phyloP scores from a whole-genome alignment of 1,140 invertebrate genomes.

The Meloidogyne hapla region DNA sequence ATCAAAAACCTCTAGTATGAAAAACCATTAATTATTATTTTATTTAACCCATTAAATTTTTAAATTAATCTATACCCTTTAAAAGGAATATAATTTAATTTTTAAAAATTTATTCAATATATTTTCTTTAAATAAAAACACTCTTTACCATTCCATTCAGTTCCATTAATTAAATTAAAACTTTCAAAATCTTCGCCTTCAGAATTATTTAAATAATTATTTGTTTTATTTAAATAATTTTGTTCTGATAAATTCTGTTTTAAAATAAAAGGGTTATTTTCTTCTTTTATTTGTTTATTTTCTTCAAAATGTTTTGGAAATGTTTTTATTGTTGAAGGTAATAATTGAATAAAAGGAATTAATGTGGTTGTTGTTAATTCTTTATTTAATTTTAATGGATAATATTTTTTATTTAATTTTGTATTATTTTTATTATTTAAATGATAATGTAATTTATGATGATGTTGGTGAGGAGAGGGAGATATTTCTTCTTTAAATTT shows the following conservation, averaged over 20 bases:
- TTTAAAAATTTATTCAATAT: no score
- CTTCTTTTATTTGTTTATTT: no score
- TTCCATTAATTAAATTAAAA: background rate
- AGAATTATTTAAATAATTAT: background rate
- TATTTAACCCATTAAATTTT: no score
- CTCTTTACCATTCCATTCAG: background rate
- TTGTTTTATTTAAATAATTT: background rate
- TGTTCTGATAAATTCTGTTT: background rate
- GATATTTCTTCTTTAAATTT: background rate
- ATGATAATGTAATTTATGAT: background rate
- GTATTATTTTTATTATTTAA: background rate
- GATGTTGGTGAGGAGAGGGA: background rate
- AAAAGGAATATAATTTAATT: no score
- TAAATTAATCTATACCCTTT: no score
- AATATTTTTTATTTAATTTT: conserved; percentile 5
- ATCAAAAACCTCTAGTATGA: no score
- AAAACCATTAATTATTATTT: no score
- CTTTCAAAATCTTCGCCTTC: background rate
- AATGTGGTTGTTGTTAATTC: background rate
- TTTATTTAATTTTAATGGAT: background rate
- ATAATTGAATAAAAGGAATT: background rate
- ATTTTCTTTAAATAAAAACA: no score
- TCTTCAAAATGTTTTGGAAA: background rate
- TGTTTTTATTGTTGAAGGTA: background rate
- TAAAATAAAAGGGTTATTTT: background rate